Evolutionary conservation across 1,140 invertebrate species (phyloP).

Genomic region (Thalassaphorura encarpata): DNA sequence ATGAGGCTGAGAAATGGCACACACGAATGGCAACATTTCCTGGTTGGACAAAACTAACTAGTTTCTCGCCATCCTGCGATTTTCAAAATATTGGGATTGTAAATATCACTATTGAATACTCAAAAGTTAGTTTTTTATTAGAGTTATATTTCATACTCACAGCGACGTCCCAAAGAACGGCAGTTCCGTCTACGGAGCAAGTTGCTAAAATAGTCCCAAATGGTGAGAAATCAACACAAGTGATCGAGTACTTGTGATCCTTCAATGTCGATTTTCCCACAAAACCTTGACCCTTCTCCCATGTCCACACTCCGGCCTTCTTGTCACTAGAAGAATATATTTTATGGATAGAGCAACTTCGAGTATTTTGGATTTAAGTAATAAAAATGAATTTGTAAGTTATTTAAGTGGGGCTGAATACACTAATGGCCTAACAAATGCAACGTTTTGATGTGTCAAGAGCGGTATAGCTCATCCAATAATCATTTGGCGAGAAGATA

Average conservation of each 20-base stretch:
- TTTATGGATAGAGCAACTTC: too few species aligned
- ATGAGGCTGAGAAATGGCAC: conserved; percentile 55
- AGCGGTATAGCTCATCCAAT: too few species aligned
- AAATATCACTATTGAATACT: background rate
- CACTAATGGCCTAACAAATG: too few species aligned
- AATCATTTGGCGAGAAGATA: too few species aligned
- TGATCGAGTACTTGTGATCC: conserved; percentile 53
- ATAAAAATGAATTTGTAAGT: too few species aligned
- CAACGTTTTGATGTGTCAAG: too few species aligned
- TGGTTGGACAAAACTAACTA: conserved; percentile 53
- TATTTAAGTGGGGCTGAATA: too few species aligned
- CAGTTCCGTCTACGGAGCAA: conserved; percentile 60
- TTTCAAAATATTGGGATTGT: conserved; percentile 7
- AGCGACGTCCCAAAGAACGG: conserved; percentile 55
- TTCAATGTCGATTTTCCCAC: conserved; percentile 46
- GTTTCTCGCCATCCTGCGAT: conserved; percentile 47
- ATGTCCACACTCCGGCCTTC: conserved; percentile 51
- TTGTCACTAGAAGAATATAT: too few species aligned
- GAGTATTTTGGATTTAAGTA: too few species aligned
- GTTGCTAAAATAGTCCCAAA: conserved; percentile 57
- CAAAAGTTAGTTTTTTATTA: too few species aligned
- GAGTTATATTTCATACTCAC: conserved; percentile 26
- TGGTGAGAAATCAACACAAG: conserved; percentile 56
- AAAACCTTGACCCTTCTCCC: conserved; percentile 47
- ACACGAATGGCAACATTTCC: conserved; percentile 53